Evolutionary conservation across 2,888 invertebrate species (phyloP).

Genomic region (Lepidocyrtoides sp.): DNA sequence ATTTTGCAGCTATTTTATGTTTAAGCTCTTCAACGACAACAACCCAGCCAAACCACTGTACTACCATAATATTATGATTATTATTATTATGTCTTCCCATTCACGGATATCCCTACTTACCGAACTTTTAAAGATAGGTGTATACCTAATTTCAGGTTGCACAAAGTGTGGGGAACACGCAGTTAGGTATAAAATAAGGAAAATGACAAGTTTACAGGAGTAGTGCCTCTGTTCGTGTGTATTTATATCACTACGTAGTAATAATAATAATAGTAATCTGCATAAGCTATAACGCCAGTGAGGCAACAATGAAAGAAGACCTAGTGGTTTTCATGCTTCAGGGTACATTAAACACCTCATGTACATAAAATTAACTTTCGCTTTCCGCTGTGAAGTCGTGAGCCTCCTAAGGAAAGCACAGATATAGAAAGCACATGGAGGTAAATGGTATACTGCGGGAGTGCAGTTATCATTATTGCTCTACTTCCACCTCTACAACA

Average conservation of each 20-base stretch:
- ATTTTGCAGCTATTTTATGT: not conserved
- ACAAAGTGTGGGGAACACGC: not conserved
- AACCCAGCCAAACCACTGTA: not conserved
- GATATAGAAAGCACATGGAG: not conserved
- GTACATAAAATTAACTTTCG: slow-evolving; percentile 73
- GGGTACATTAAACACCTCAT: slow-evolving; percentile 76
- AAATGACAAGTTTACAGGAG: not conserved
- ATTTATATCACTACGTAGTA: not conserved
- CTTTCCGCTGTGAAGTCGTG: slow-evolving; percentile 35
- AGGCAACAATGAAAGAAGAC: slow-evolving; percentile 68
- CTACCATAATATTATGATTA: slow-evolving; percentile 30
- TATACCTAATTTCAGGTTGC: not conserved
- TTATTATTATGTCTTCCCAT: slow-evolving; percentile 35
- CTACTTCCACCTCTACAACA: not conserved
- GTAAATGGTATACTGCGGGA: not conserved
- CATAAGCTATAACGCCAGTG: not conserved
- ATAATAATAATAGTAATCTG: slow-evolving; percentile 41
- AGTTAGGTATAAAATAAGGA: not conserved
- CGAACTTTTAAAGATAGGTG: not conserved
- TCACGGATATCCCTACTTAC: slow-evolving; percentile 16
- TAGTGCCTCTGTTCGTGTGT: not conserved
- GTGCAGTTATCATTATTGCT: slow-evolving; percentile 25
- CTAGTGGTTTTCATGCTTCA: slow-evolving; percentile 76
- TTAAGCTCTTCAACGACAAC: slow-evolving; percentile 21
- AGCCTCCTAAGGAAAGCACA: not conserved